Evolutionary conservation across 2,113 vertebrate genomes (phyloP).

Genomic region (Caranx ignobilis): DNA sequence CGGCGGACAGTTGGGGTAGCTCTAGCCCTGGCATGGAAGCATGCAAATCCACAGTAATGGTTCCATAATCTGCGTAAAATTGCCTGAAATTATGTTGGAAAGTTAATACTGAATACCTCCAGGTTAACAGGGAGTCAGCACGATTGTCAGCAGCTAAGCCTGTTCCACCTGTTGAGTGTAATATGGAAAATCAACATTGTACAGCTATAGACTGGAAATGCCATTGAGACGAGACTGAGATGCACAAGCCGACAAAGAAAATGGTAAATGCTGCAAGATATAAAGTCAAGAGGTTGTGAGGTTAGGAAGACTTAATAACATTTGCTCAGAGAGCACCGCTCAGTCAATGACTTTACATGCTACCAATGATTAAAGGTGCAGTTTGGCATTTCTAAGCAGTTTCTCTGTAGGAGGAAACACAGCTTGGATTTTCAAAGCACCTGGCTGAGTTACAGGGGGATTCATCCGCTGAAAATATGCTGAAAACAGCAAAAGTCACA

Average conservation of each 20-base stretch:
- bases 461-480: slow-evolving; percentile 38
- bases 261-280: slow-evolving; percentile 14
- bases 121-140: slow-evolving; percentile 13
- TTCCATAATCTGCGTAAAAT: slow-evolving; percentile 44
- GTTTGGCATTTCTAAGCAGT: slow-evolving; percentile 60
- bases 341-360: slow-evolving; percentile 42
- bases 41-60: slow-evolving; percentile 55
- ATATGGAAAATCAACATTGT: slow-evolving; percentile 24
- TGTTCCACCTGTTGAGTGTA: slow-evolving; percentile 58
- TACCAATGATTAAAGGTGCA: slow-evolving; percentile 50
- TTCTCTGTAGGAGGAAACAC: slow-evolving; percentile 21
- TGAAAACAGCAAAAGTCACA: slow-evolving; percentile 51
- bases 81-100: slow-evolving; percentile 43
- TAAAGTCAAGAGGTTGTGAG: slow-evolving; percentile 19
- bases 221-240: slow-evolving; percentile 26
- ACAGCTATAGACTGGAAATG: background rate
- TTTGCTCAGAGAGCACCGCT: slow-evolving; percentile 16
- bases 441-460: slow-evolving; percentile 43
- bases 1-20: slow-evolving; percentile 34
- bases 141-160: slow-evolving; percentile 31
- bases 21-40: slow-evolving; percentile 35
- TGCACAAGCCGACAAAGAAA: slow-evolving; percentile 23
- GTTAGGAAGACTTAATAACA: slow-evolving; percentile 15
- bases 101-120: slow-evolving; percentile 26
- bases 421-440: slow-evolving; percentile 57